Evolutionary conservation across 2,113 vertebrate genomes (phyloP).

Genomic region (Plotosus lineatus): DNA sequence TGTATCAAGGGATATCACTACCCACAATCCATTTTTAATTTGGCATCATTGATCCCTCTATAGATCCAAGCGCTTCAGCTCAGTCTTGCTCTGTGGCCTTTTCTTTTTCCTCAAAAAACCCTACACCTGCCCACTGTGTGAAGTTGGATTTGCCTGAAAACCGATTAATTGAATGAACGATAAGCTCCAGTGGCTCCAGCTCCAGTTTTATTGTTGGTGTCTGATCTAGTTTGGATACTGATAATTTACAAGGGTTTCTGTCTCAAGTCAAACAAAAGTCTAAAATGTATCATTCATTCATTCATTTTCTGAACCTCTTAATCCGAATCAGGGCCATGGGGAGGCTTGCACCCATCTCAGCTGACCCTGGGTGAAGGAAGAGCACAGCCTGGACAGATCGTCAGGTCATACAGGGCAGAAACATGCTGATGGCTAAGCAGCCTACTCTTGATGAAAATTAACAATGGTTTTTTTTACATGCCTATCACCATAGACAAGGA

Average conservation of each 20-base stretch:
- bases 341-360: too few species aligned
- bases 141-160: background rate
- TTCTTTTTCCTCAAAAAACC: conserved; percentile 1
- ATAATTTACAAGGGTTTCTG: background rate
- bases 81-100: background rate
- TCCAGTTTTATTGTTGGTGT: background rate
- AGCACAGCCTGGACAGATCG: too few species aligned
- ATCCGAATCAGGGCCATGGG: too few species aligned
- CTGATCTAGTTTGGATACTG: background rate
- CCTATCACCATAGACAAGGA: too few species aligned
- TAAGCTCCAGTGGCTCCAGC: background rate
- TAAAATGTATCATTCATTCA: background rate
- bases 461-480: too few species aligned
- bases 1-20: conserved; percentile 30
- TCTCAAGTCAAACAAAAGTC: background rate
- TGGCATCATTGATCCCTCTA: conserved; percentile 16
- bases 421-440: too few species aligned
- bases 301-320: too few species aligned
- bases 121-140: background rate
- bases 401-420: too few species aligned
- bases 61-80: background rate
- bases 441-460: too few species aligned
- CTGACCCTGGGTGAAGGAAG: too few species aligned
- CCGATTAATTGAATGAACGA: background rate
- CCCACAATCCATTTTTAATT: conserved; percentile 39